Evolutionary conservation across 2,797 vertebrate species (phyloP), one percentile per base, ranked within the genome.

Genomic region (Pipistrellus pygmaeus): DNA sequence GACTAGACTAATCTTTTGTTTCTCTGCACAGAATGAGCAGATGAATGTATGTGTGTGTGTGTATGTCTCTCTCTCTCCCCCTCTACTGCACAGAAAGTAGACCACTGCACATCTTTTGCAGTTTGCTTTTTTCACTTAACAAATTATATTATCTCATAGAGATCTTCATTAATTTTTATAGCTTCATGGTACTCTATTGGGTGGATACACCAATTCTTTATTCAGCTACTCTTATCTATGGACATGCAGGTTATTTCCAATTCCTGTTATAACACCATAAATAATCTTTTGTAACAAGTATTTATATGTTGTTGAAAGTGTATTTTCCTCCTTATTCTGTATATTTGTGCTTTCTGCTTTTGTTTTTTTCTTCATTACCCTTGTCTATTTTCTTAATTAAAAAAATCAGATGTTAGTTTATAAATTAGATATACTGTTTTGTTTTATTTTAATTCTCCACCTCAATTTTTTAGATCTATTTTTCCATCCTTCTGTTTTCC

Each of bases 331-430:
- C 13, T 76, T 90, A 86, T 82, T 85, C 73, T 91, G 32, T 44
- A 25, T 85, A 75, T 73, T 85, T 89, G 27, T 78, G 1, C 4
- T 75, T 78, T 83, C 21, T 62, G 41, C 17, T 44, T 91, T 78
- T 95, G 25, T 64, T 87, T 46, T 66, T 86, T 41, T 55, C 41
- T 92, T 17, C 13, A 93, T 78, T 72, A 41, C 60, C 17, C 12
- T 73, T 93, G 30, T 25, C 25, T 23, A 17, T 32, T 57, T 91
- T 76, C 41, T 82, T 71, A 48, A 85, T 55, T 80, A 5, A 71
- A 78, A 88, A 27, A 66, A 18, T 20, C 66, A 41, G 18, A 38
- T 90, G 86, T 86, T 82, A 62, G 44, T 77, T 93, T 90, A 82
- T 77, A 18, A 78, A 64, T 57, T 88, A 84, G 13, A 55, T 84